Base-by-base conservation (phyloP, 2,797 vertebrate genomes). In the Oreortyx pictus region DNA sequence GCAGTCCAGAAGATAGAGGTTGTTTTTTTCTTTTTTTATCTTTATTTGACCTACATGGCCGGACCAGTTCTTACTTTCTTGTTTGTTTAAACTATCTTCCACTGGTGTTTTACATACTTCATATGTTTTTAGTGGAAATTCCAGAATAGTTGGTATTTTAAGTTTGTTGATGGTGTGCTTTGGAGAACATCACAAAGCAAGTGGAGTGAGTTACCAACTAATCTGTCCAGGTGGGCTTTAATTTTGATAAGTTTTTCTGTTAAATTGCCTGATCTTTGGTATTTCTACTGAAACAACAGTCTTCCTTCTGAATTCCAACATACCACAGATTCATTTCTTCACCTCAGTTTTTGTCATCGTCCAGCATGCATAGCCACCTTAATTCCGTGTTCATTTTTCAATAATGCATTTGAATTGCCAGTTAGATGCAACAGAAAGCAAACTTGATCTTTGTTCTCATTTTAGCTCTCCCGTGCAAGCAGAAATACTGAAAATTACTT, bases 41-140 rank as follows among this genome's bases (percentile, higher is more conserved):
- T 98, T 98, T 97, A 98, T 98, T 98, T 98, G 98, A 99, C 98
- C 98, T 98, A 98, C 97, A 98, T 98, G 98, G 98, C 98, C 98
- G 98, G 98, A 98, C 98, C 98, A 99, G 98, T 98, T 98, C 97
- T 98, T 98, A 98, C 95, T 97, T 98, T 97, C 97, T 97, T 92
- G 81, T 97, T 97, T 97, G 97, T 98, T 98, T 98, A 97, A 98
- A 98, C 97, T 98, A 97, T 97, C 97, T 98, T 98, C 98, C 98
- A 98, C 98, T 98, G 98, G 97, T 98, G 95, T 98, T 98, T 96
- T 96, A 96, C 96, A 97, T 98, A 92, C 82, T 95, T 77, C 87
- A 96, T 97, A 84, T 94, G 96, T 94, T 97, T 92, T 67, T 90
- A 87, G 90, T 90, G 89, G 92, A 95, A 77, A 92, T 65, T 86